These are phyloP conservation scores for Guaruba guarouba DNA, from an alignment of 2,113 vertebrate species.

Conservation along the genomic window DNA sequence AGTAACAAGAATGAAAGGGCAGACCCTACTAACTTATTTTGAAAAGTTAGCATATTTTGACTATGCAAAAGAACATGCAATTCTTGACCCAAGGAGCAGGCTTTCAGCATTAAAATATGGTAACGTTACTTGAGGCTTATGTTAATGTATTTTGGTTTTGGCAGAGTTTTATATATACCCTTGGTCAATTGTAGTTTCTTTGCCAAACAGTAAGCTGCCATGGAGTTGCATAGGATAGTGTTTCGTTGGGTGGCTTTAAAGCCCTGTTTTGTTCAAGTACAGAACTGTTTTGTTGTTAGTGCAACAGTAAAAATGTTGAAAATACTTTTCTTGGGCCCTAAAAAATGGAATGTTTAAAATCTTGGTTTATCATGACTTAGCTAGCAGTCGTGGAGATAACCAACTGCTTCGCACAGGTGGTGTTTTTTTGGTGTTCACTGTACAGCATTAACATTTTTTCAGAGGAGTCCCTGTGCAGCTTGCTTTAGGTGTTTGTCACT, in stretches of 20 bases:
- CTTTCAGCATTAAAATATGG: neutral
- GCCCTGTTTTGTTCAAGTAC: neutral
- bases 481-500: neutral
- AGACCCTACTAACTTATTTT: neutral
- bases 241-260: neutral
- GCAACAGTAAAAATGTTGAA: neutral
- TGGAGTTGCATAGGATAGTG: neutral
- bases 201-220: neutral
- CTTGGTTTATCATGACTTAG: neutral
- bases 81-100: neutral
- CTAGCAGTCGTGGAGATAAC: neutral
- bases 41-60: constrained; percentile 5
- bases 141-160: neutral
- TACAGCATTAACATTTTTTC: neutral
- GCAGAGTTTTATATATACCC: neutral
- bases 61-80: neutral
- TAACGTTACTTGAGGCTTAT: neutral
- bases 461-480: neutral
- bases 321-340: neutral
- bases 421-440: neutral
- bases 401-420: neutral
- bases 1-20: neutral
- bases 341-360: neutral
- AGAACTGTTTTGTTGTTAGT: neutral
- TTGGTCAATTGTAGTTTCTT: neutral